Base-by-base conservation (phyloP, 2,888 invertebrate genomes). In the Elegia similella region DNA sequence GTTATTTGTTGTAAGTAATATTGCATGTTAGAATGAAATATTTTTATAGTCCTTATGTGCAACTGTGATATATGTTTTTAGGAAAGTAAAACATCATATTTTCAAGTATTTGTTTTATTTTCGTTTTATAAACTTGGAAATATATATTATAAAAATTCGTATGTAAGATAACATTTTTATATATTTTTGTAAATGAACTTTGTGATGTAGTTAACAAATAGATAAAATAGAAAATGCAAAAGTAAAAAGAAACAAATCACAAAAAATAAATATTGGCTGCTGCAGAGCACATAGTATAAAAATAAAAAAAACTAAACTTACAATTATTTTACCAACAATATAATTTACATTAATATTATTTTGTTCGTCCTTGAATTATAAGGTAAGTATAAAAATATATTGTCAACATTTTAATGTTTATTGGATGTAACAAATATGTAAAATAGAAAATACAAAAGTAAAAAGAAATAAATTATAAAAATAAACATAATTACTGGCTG, bases 211-310 rank as follows among this genome's bases (percentile, higher is more conserved):
- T n/a, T 46, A 46, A 46, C 46, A 46, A 46, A 46, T 23, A 12
- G 23, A 6, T 23, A 23, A n/a, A n/a, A 46, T 46, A 46, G 12
- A 12, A 46, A 8, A 46, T 12, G 6, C 0, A 46, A 12, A 12
- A 46, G 23, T 7, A 1, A 29, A 10, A 23, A 44, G 12, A 44
- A 23, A n/a, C n/a, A n/a, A 46, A 23, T 23, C 8, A 15, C 12
- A 46, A 12, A 7, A 46, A 23, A 61, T 57, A 62, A 69, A 78
- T 78, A 79, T 74, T 78, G 75, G 72, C 71, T 72, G 71, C n/a
- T 76, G 77, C 78, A 76, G 70, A 74, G 65, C 46, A 46, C 46
- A n/a, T 23, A 38, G 38, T 38, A 38, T 38, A 38, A 34, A 10
- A 10, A 34, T 12, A 38, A 38, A 3, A n/a, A n/a, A n/a, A n/a